phyloP scores from a whole-genome alignment of 2,113 vertebrate species.

The Semicossyphus pulcher region DNA sequence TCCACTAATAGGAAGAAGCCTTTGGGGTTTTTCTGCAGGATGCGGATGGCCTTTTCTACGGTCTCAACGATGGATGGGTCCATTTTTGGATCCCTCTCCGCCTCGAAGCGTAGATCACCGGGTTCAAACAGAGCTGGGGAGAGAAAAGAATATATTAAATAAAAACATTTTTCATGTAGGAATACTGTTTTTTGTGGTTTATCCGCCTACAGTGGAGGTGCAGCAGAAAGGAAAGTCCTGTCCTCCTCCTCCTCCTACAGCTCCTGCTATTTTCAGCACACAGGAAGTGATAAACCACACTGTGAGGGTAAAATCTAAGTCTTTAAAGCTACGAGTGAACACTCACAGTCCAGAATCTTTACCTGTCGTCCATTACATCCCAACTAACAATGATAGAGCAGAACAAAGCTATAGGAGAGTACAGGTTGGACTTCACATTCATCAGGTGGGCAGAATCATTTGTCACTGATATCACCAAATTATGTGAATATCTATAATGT shows the following conservation, averaged over 20 bases:
- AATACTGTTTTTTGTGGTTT: background rate
- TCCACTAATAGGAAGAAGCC: conserved; percentile 83
- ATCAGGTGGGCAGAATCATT: too few species aligned
- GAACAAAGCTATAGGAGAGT: too few species aligned
- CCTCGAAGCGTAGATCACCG: conserved; percentile 79
- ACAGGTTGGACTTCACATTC: too few species aligned
- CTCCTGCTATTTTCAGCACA: conserved; percentile 25
- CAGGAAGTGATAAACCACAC: conserved; percentile 10
- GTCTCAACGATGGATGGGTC: conserved; percentile 81
- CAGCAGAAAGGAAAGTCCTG: conserved; percentile 16
- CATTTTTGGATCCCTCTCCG: conserved; percentile 75
- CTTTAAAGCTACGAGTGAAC: too few species aligned
- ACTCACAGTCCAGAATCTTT: background rate
- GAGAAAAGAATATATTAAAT: background rate
- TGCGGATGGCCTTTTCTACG: conserved; percentile 83
- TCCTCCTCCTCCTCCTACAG: conserved; percentile 20
- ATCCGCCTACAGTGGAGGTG: conserved; percentile 21
- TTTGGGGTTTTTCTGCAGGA: conserved; percentile 83
- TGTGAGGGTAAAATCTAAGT: conserved; percentile 1
- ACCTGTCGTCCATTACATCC: too few species aligned
- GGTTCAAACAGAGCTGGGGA: conserved; percentile 84
- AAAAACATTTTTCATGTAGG: background rate
- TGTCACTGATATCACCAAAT: too few species aligned
- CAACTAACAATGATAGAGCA: too few species aligned
- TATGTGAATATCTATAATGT: too few species aligned